Conservation (phyloP, 2,797 vertebrate species). For the Bucorvus abyssinicus region DNA sequence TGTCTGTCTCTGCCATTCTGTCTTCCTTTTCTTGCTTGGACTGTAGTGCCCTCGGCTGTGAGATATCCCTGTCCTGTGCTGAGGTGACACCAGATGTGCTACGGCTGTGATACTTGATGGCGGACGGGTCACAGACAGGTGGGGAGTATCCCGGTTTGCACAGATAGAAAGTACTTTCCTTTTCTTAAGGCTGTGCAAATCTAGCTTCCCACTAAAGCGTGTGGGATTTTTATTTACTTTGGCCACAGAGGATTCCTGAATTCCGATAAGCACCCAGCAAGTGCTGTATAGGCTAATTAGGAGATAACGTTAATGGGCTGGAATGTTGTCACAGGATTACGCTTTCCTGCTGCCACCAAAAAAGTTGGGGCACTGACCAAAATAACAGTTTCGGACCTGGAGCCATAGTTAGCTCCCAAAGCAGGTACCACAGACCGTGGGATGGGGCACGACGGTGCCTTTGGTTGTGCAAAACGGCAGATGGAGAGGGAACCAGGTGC, state of each 20-base stretch:
- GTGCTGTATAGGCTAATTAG: constrained; percentile 35
- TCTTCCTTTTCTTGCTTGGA: background rate
- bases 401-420: background rate
- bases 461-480: accelerated
- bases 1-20: background rate
- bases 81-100: background rate
- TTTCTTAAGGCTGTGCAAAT: background rate
- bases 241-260: background rate
- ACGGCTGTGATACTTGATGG: background rate
- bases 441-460: accelerated
- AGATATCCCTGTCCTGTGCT: background rate
- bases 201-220: background rate
- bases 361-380: background rate
- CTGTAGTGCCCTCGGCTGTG: background rate
- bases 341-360: background rate
- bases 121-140: background rate
- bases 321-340: background rate
- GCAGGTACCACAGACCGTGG: background rate
- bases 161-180: background rate
- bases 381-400: background rate
- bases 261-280: constrained; percentile 1
- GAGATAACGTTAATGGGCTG: constrained; percentile 20
- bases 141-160: background rate
- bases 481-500: background rate
- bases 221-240: background rate